phyloP scores from a whole-genome alignment of 2,113 vertebrate genomes.

The Heptranchias perlo region DNA sequence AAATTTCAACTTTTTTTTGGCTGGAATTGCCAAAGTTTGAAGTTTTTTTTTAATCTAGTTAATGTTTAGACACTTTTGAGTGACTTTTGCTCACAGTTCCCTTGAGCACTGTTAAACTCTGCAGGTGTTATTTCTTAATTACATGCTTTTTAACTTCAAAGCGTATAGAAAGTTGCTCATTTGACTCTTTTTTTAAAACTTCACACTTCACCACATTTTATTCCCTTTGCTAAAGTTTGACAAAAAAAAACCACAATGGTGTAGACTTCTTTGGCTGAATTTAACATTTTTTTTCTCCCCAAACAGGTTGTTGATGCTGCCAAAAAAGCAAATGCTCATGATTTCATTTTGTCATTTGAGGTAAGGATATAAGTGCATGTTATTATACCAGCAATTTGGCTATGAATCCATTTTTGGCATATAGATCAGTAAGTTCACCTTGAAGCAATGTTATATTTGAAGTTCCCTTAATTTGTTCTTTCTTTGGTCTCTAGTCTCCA shows the following conservation, averaged over 20 bases:
- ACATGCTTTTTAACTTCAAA: slow-evolving; percentile 4
- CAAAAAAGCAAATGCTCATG: slow-evolving; percentile 29
- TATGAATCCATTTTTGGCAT: not conserved
- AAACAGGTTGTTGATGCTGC: slow-evolving; percentile 36
- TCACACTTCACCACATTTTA: not conserved
- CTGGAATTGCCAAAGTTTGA: not conserved
- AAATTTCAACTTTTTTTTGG: not conserved
- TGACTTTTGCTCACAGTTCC: slow-evolving; percentile 12
- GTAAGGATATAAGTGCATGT: not conserved
- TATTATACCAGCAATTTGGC: not conserved
- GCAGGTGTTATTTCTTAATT: slow-evolving; percentile 21
- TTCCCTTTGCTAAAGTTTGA: not conserved
- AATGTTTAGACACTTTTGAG: not conserved
- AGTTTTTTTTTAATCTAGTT: not conserved
- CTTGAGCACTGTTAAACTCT: not conserved
- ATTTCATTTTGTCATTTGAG: slow-evolving; percentile 30
- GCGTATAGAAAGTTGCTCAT: not conserved
- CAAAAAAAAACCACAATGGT: not conserved
- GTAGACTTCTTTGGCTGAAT: not conserved
- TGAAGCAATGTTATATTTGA: not conserved
- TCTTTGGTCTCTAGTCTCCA: not conserved
- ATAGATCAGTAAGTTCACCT: not conserved
- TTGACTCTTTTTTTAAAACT: not conserved
- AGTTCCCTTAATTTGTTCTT: not conserved
- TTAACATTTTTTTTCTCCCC: not conserved